Percentiles rank a stretch among this genome's conserved stretches.
These are phyloP conservation scores for Aleiodes alternator DNA, from an alignment of 2,888 invertebrate genomes.

Conservation along the genomic window DNA sequence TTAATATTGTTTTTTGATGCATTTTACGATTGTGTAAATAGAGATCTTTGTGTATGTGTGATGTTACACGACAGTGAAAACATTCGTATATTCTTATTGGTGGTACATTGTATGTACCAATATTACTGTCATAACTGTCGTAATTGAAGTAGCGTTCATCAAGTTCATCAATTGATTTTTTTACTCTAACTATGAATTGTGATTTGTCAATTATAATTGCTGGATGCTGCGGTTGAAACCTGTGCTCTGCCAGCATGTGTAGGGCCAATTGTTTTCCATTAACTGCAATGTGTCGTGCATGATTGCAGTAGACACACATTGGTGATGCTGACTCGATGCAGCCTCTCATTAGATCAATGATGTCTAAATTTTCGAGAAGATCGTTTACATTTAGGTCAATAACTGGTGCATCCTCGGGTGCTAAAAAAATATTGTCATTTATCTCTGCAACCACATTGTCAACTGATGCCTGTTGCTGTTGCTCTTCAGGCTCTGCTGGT, in stretches of 20 bases:
- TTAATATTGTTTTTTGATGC: slow-evolving; percentile 88
- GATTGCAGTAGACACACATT: slow-evolving; percentile 89
- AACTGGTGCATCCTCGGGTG: slow-evolving; percentile 81
- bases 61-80: slow-evolving; percentile 89
- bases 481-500: slow-evolving; percentile 42
- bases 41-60: slow-evolving; percentile 88
- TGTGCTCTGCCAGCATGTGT: slow-evolving; percentile 87
- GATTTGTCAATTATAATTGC: slow-evolving; percentile 71
- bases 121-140: slow-evolving; percentile 82
- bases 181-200: slow-evolving; percentile 81
- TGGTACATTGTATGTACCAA: slow-evolving; percentile 76
- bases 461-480: not conserved
- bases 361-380: slow-evolving; percentile 85
- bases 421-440: slow-evolving; percentile 76
- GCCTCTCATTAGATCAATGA: slow-evolving; percentile 84
- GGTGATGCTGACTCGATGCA: slow-evolving; percentile 84
- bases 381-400: slow-evolving; percentile 85
- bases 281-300: slow-evolving; percentile 89
- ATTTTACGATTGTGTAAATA: slow-evolving; percentile 91
- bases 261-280: slow-evolving; percentile 88
- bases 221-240: slow-evolving; percentile 78
- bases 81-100: slow-evolving; percentile 87
- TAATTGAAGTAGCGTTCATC: slow-evolving; percentile 83
- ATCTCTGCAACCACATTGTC: slow-evolving; percentile 7
- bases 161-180: slow-evolving; percentile 80